These are phyloP conservation scores for Amphiprion ocellaris DNA, from an alignment of 2,113 vertebrate species.

Conservation along the genomic window DNA sequence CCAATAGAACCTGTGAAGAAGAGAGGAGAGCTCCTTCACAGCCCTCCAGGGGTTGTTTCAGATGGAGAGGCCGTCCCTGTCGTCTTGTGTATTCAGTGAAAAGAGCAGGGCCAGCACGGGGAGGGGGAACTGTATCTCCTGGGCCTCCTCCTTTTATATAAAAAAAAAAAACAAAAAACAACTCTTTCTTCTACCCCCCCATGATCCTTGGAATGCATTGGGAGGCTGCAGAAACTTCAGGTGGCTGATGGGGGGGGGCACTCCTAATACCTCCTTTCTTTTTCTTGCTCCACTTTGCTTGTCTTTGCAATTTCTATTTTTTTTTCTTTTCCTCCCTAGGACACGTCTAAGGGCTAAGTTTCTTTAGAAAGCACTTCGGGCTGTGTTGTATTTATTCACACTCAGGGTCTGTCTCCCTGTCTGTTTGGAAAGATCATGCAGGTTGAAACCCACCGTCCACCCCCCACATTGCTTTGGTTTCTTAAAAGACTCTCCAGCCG, in stretches of 20 bases:
- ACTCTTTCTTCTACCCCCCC: slow-evolving; percentile 41
- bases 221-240: slow-evolving; percentile 60
- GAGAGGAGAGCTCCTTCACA: slow-evolving; percentile 52
- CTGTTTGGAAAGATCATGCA: slow-evolving; percentile 58
- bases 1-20: slow-evolving; percentile 52
- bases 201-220: slow-evolving; percentile 70
- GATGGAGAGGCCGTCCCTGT: slow-evolving; percentile 75
- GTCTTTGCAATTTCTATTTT: slow-evolving; percentile 17
- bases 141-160: slow-evolving; percentile 63
- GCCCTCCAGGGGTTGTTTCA: slow-evolving; percentile 56
- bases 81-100: slow-evolving; percentile 77
- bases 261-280: slow-evolving; percentile 61
- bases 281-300: slow-evolving; percentile 25
- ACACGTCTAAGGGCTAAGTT: slow-evolving; percentile 45
- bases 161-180: slow-evolving; percentile 7
- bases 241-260: slow-evolving; percentile 55
- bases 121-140: slow-evolving; percentile 63
- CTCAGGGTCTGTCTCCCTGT: slow-evolving; percentile 36
- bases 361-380: slow-evolving; percentile 47
- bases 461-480: slow-evolving; percentile 49
- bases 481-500: slow-evolving; percentile 71
- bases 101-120: slow-evolving; percentile 56
- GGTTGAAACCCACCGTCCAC: slow-evolving; percentile 56
- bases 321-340: slow-evolving; percentile 18
- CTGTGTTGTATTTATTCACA: slow-evolving; percentile 58